phyloP scores from a whole-genome alignment of 2,797 vertebrate genomes.

The Sternotherus odoratus region DNA sequence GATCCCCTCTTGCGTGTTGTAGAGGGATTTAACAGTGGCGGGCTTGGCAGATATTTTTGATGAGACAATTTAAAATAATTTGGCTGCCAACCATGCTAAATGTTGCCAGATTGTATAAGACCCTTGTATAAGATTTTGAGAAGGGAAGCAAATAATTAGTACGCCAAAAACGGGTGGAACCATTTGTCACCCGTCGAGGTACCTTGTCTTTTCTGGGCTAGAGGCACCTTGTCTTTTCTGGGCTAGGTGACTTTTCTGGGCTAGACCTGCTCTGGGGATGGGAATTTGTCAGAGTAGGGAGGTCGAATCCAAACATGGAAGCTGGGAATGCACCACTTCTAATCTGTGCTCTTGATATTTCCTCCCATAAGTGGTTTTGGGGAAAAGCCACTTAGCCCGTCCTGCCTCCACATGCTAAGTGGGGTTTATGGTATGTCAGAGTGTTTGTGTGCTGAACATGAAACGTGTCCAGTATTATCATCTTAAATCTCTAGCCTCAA shows the following conservation, averaged over 20 bases:
- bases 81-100: constrained; percentile 32
- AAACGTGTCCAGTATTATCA: background rate
- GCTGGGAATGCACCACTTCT: background rate
- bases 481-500: background rate
- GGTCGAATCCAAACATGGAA: background rate
- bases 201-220: too few species aligned
- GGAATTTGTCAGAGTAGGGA: background rate
- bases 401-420: background rate
- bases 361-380: background rate
- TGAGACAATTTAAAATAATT: constrained; percentile 51
- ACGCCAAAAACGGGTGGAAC: too few species aligned
- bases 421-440: background rate
- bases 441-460: background rate
- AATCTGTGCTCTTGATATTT: background rate
- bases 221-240: too few species aligned
- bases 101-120: constrained; percentile 16
- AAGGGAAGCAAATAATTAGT: too few species aligned
- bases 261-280: constrained; percentile 15
- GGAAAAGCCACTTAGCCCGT: background rate
- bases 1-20: background rate
- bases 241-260: constrained; percentile 51
- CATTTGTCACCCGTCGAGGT: too few species aligned
- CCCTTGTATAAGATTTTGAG: too few species aligned
- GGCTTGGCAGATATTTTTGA: constrained; percentile 50
- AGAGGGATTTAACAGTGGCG: constrained; percentile 19